Conservation (phyloP, 1,140 invertebrate species). For the Diplogasteroides magnus region DNA sequence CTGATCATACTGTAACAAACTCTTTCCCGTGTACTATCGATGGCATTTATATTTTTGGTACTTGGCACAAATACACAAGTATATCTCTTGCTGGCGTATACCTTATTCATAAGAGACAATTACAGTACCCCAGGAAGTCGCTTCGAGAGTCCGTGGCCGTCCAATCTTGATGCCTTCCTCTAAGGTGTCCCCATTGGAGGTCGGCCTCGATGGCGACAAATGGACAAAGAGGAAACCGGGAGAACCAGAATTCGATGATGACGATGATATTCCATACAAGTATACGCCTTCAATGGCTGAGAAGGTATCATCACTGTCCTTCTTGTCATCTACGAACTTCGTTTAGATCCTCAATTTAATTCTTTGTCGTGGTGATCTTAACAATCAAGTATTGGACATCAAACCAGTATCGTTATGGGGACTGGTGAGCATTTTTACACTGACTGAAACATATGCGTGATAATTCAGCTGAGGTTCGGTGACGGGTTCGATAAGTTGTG, state of each 20-base stretch:
- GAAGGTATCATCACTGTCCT: background rate
- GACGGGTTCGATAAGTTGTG: constrained; percentile 34
- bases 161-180: background rate
- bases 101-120: too few species aligned
- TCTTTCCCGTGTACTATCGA: too few species aligned
- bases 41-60: too few species aligned
- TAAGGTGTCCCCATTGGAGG: background rate
- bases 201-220: background rate
- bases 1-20: too few species aligned
- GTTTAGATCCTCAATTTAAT: background rate
- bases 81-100: too few species aligned
- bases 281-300: background rate
- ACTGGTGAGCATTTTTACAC: background rate
- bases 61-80: too few species aligned
- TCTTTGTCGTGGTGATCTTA: background rate
- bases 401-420: background rate
- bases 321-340: background rate
- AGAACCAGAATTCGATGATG: background rate
- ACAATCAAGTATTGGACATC: background rate
- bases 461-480: constrained; percentile 44
- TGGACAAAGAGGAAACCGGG: background rate
- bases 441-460: background rate
- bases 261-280: background rate
- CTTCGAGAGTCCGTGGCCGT: too few species aligned
- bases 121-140: too few species aligned